Evolutionary conservation across 1,140 invertebrate genomes (phyloP).

Genomic region (Rhopalosiphum padi): DNA sequence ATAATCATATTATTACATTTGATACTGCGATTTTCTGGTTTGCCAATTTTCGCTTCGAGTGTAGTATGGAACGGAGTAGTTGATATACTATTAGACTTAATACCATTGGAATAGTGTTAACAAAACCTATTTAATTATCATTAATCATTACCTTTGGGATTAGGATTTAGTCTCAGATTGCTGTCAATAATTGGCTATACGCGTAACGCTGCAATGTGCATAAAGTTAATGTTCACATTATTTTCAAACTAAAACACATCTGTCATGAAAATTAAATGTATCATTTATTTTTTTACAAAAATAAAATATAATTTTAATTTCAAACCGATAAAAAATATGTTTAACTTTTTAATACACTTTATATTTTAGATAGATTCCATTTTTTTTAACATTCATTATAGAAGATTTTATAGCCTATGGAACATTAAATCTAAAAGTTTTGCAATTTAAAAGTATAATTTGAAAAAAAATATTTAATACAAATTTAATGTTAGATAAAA

Average conservation of each 20-base stretch:
- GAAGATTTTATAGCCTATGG: too few species aligned
- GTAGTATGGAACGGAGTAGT: fast-evolving
- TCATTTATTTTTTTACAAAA: not conserved
- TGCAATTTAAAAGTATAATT: too few species aligned
- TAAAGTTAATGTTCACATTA: not conserved
- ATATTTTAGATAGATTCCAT: too few species aligned
- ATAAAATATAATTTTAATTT: not conserved
- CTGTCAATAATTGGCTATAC: not conserved
- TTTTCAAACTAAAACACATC: not conserved
- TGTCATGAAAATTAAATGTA: not conserved
- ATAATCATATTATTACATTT: not conserved
- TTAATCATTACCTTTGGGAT: not conserved
- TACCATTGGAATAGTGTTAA: not conserved
- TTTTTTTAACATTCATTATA: too few species aligned
- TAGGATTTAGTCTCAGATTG: not conserved
- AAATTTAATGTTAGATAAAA: too few species aligned
- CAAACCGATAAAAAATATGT: not conserved
- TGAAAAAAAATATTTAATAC: too few species aligned
- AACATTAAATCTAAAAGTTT: too few species aligned
- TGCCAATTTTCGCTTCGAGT: not conserved
- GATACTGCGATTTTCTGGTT: not conserved
- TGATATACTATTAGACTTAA: not conserved
- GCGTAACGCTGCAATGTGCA: not conserved
- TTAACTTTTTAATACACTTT: not conserved
- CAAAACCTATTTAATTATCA: not conserved